Evolutionary conservation across 2,113 vertebrate species (phyloP), one percentile per base, ranked within the genome.

Genomic region (Melanocharis versteri): DNA sequence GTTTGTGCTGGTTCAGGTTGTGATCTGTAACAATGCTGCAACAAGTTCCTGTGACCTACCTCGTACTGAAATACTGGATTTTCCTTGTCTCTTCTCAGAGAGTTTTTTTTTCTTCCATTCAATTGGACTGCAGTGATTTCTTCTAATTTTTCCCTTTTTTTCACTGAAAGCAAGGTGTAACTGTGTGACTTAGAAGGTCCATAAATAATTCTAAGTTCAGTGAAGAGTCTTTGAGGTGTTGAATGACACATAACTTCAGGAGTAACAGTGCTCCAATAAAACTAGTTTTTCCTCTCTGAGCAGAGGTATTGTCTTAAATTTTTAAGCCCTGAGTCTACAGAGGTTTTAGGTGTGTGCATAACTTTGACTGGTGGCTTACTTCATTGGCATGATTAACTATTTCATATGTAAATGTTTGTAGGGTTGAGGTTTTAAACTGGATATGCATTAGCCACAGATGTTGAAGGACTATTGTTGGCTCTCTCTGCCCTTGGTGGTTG

Each of bases 271-370:
- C 50, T 79, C 58, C 37, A 45, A 50, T 88, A 72, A 47, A 96
- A 95, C 89, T 54, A 80, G 88, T 84, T 89, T 88, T 87, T 85
- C 80, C 91, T 85, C 91, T 89, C 62, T 83, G 45, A 51, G 58
- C 77, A 69, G 72, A 66, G 62, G 30, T 39, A 69, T 45, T 80
- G 66, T 68, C 37, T 94, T 83, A 45, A 82, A 66, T 54, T 77
- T 94, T 66, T 95, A 96, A 95, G 91, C 71, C 71, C 66, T 54
- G 54, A 93, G 64, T 85, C 82, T 81, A 83, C 90, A 93, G 60
- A 93, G 82, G 24, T 77, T 77, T 76, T 91, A 91, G 71, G 42
- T 0, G 11, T 69, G 53, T 93, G 45, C 58, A 42, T 79, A 79
- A 66, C 69, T 58, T 79, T 31, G 69, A 51, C 37, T 75, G 23